Evolutionary conservation across 2,797 vertebrate genomes (phyloP).

Genomic region (Scarus forsteni): DNA sequence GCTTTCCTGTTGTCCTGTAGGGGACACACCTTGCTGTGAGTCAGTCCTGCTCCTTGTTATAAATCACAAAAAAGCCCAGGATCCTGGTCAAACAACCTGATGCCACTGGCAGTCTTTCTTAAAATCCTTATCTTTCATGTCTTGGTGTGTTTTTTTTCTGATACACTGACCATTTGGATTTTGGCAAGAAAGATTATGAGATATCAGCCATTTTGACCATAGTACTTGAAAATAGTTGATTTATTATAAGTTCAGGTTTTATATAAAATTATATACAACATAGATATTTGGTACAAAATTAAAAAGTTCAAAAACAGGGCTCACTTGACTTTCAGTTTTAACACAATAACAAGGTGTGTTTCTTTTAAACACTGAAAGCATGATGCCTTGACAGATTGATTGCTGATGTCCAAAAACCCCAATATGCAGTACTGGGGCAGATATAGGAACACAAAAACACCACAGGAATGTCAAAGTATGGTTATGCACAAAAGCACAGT

Average conservation of each 20-base stretch:
- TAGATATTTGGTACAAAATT: slow-evolving; percentile 64
- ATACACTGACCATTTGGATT: slow-evolving; percentile 24
- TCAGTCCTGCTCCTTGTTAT: slow-evolving; percentile 39
- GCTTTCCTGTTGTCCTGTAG: slow-evolving; percentile 2
- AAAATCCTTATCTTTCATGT: too few relatives aligned
- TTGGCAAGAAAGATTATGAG: neutral
- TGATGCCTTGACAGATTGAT: slow-evolving; percentile 21
- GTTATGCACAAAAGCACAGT: slow-evolving; percentile 14
- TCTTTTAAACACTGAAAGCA: slow-evolving; percentile 9
- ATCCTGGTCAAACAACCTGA: slow-evolving; percentile 17
- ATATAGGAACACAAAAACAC: slow-evolving; percentile 40
- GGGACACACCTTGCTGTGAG: slow-evolving; percentile 69
- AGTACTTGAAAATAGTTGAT: slow-evolving; percentile 51
- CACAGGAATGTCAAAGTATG: slow-evolving; percentile 49
- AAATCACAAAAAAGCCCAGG: slow-evolving; percentile 35
- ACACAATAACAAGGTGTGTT: slow-evolving; percentile 17
- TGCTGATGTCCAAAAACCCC: slow-evolving; percentile 39
- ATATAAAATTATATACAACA: slow-evolving; percentile 67
- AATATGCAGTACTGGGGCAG: slow-evolving; percentile 62
- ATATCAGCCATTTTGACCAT: neutral
- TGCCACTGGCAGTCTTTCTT: neutral
- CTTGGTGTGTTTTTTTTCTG: neutral
- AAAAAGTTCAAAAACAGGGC: slow-evolving; percentile 37
- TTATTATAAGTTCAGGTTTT: slow-evolving; percentile 64
- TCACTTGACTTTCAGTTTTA: slow-evolving; percentile 22